Conservation (phyloP, 2,888 invertebrate genomes). For the Andrena haemorrhoa region DNA sequence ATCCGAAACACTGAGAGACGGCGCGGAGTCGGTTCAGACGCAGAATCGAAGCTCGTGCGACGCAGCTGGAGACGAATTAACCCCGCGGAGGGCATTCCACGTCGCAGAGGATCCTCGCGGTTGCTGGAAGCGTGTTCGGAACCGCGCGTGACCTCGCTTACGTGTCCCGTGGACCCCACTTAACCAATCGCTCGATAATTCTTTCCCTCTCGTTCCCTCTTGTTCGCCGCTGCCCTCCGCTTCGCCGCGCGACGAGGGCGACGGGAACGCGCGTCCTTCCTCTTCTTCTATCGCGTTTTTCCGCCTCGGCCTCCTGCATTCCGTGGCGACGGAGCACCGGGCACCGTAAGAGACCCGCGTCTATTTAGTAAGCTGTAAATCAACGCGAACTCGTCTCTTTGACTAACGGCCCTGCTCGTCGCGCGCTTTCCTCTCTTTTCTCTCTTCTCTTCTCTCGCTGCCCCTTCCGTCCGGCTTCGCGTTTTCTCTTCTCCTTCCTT, state of each 20-base stretch:
- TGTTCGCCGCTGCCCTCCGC: not conserved
- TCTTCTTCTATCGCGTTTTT: not conserved
- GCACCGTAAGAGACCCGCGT: slow-evolving; percentile 59
- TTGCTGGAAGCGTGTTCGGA: slow-evolving; percentile 65
- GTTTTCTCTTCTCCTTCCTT: not conserved
- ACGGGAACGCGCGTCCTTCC: not conserved
- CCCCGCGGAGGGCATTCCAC: slow-evolving; percentile 42
- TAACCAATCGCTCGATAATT: slow-evolving; percentile 67
- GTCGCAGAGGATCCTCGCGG: slow-evolving; percentile 38
- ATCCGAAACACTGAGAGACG: not conserved
- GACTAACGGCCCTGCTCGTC: slow-evolving; percentile 69
- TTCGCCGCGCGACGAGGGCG: slow-evolving; percentile 4
- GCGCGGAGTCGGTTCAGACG: not conserved
- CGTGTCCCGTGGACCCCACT: slow-evolving; percentile 66
- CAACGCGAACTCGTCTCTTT: slow-evolving; percentile 72
- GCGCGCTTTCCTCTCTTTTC: slow-evolving; percentile 20
- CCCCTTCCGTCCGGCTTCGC: no score
- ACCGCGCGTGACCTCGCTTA: slow-evolving; percentile 71
- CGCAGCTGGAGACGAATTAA: slow-evolving; percentile 34
- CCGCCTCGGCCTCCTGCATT: slow-evolving; percentile 39
- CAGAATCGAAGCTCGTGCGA: not conserved
- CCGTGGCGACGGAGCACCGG: slow-evolving; percentile 50
- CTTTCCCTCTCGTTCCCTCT: slow-evolving; percentile 29
- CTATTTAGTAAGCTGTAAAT: slow-evolving; percentile 78
- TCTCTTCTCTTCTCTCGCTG: not conserved